Evolutionary conservation across 2,797 vertebrate genomes (phyloP), one percentile per base, ranked within the genome.

Genomic region (Lacerta agilis): DNA sequence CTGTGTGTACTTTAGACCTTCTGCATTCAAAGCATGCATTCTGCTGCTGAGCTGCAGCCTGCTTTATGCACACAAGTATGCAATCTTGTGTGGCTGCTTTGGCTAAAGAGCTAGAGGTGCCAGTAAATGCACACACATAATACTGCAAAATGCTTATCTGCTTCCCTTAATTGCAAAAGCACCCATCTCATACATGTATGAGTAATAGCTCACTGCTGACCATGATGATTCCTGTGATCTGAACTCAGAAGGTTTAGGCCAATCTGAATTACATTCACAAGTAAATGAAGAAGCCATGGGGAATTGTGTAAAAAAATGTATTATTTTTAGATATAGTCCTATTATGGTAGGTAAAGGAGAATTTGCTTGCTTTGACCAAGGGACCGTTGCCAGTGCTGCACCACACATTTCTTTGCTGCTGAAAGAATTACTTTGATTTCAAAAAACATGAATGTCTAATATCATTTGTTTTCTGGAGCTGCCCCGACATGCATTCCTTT

Each of bases 251-350:
- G 3, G 13, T 49, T 61, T 18, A 88, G 75, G 18, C 83, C 85
- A 88, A 94, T 82, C 29, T 67, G 72, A 91, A 88, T 45, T 38
- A 79, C 3, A 27, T 41, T 41, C 41, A 85, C 8, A 73, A 43
- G 8, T 5, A 25, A 75, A 82, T 82, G 41, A 36, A 45, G 13
- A 73, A 80, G 71, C n/a, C n/a, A 79, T 58, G 55, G 55, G 8
- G 15, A 79, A 18, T 58, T 49, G 49, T 49, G 17, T 49, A 79
- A 33, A 2, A 33, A 58, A n/a, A 79, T 49, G 49, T 55, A 49
- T 29, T 81, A 55, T 72, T 80, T 92, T 61, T 79, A 33, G 13
- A 43, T 4, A 38, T 2, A 41, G 20, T 58, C 45, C n/a, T 25
- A 43, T 49, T 55, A 36, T 33, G 43, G 67, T 33, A 71, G 43